These are phyloP conservation scores for Leptopilina drosophilae DNA, from an alignment of 2,888 invertebrate genomes.

Conservation along the genomic window DNA sequence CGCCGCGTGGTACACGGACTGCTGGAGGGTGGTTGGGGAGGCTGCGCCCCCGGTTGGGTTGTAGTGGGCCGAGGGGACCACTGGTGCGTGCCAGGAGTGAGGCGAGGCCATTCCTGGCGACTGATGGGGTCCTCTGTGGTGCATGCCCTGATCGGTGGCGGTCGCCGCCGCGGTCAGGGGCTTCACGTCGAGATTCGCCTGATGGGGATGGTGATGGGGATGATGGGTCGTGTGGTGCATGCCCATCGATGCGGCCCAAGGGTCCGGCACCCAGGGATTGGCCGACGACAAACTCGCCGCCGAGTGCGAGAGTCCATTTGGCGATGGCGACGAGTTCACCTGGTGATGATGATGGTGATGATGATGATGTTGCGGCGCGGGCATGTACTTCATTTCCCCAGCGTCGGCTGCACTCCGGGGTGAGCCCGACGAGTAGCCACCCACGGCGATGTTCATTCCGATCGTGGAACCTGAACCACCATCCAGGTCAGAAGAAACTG, in stretches of 20 bases:
- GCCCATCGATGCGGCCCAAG: conserved; percentile 86
- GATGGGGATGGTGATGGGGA: conserved; percentile 83
- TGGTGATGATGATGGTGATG: conserved; percentile 86
- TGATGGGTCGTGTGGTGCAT: conserved; percentile 83
- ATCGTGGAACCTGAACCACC: conserved; percentile 82
- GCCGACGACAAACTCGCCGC: conserved; percentile 79
- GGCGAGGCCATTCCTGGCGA: conserved; percentile 82
- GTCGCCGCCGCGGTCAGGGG: conserved; percentile 83
- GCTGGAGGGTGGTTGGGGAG: conserved; percentile 83
- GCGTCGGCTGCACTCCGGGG: conserved; percentile 91
- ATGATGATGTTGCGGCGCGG: conserved; percentile 89
- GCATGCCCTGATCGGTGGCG: conserved; percentile 78
- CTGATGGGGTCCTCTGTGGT: conserved; percentile 75
- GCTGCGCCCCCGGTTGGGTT: conserved; percentile 85
- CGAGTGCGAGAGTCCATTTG: conserved; percentile 80
- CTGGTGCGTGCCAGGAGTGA: conserved; percentile 95
- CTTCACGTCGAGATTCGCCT: conserved; percentile 83
- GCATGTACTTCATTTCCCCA: conserved; percentile 96
- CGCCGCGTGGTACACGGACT: conserved; percentile 81
- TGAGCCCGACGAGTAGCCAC: conserved; percentile 89
- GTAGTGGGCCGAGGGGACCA: conserved; percentile 89
- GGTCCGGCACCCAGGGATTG: conserved; percentile 91
- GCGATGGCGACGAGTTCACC: conserved; percentile 84
- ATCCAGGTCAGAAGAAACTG: conserved; percentile 87
- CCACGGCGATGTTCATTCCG: conserved; percentile 84